phyloP scores from a whole-genome alignment of 2,113 vertebrate genomes.

The Toxotes jaculatrix region DNA sequence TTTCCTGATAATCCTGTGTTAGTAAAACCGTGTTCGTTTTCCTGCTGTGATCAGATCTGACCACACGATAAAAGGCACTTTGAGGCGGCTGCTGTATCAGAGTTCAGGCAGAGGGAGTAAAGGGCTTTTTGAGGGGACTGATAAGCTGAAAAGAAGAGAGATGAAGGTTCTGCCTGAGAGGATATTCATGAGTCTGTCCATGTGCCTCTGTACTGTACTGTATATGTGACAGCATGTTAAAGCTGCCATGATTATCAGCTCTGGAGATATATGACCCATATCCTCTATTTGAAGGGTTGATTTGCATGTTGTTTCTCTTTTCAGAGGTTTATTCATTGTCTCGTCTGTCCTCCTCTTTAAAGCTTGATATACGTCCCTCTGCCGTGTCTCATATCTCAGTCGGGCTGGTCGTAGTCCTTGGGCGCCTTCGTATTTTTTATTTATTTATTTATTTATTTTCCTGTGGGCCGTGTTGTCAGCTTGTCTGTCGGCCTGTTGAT shows the following conservation, averaged over 20 bases:
- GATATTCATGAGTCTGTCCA: background rate
- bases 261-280: background rate
- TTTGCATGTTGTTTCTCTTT: background rate
- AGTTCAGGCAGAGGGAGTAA: background rate
- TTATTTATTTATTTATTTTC: background rate
- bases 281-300: background rate
- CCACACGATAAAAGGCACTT: too few relatives aligned
- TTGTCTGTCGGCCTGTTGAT: slow-evolving; percentile 37
- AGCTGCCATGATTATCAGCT: background rate
- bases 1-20: too few relatives aligned
- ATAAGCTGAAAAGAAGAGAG: too few relatives aligned
- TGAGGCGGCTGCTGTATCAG: too few relatives aligned
- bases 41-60: too few relatives aligned
- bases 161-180: background rate
- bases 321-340: background rate
- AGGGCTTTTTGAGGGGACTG: background rate
- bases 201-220: background rate
- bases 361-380: slow-evolving; percentile 14
- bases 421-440: background rate
- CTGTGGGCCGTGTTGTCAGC: slow-evolving; percentile 14
- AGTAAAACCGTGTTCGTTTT: too few relatives aligned
- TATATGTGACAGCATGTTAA: slow-evolving; percentile 1
- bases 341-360: background rate
- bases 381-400: background rate
- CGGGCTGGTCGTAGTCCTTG: background rate